phyloP scores from a whole-genome alignment of 2,797 vertebrate genomes.

The Spinus pinus region DNA sequence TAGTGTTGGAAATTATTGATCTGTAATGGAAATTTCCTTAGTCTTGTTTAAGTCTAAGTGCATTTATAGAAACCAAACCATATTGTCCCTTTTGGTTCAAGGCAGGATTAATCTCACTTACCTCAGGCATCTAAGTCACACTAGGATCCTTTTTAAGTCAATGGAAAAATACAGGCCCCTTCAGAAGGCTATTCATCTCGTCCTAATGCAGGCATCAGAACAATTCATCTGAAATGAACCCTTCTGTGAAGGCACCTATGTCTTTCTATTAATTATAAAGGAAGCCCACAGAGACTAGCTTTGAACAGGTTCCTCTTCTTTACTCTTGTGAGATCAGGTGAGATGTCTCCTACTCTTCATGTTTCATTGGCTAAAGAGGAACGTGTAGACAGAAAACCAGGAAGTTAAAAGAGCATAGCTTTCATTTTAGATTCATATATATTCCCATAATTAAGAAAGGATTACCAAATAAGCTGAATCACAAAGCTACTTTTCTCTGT shows the following conservation, averaged over 20 bases:
- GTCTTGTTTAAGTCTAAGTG: not conserved
- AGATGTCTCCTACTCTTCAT: not conserved
- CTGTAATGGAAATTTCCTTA: not conserved
- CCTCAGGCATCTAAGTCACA: conserved; percentile 39
- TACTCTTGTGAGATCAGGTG: not conserved
- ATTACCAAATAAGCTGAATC: not conserved
- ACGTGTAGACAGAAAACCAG: not conserved
- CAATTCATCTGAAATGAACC: conserved; percentile 4
- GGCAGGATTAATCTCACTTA: conserved; percentile 34
- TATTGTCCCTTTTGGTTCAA: not conserved
- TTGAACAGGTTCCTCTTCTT: conserved; percentile 9
- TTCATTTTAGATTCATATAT: not conserved
- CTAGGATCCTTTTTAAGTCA: conserved; percentile 19
- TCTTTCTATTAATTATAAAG: conserved; percentile 45
- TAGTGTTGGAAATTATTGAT: not conserved
- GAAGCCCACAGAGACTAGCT: not conserved
- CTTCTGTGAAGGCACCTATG: conserved; percentile 2
- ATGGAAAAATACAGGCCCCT: not conserved
- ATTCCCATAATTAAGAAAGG: conserved; percentile 2
- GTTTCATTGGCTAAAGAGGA: not conserved
- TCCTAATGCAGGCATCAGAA: conserved; percentile 19
- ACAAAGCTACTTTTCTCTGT: not conserved
- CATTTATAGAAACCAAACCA: not conserved
- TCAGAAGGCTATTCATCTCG: not conserved
- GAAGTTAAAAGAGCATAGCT: not conserved